Conservation (phyloP, 2,113 vertebrate species). For the Myanophis thanlyinensis region DNA sequence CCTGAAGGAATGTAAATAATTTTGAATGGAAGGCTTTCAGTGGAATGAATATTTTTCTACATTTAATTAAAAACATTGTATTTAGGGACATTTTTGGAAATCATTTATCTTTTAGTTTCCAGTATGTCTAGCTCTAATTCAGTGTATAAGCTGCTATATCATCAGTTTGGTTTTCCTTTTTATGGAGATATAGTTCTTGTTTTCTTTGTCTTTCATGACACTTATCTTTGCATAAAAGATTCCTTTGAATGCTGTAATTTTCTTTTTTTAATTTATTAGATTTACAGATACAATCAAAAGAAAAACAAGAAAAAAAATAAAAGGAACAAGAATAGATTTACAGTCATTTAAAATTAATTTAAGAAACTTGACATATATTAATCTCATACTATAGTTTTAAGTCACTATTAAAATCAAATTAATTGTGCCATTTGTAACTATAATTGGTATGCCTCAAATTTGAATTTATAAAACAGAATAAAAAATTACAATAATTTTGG, state of each 20-base stretch:
- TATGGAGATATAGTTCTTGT: neutral
- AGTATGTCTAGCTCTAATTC: neutral
- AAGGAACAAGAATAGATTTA: neutral
- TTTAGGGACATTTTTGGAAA: neutral
- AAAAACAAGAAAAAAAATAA: neutral
- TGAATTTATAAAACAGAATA: neutral
- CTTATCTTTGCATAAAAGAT: neutral
- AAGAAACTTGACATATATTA: neutral
- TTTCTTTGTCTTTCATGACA: neutral
- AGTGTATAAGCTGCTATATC: neutral
- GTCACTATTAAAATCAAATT: neutral
- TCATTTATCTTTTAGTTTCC: neutral
- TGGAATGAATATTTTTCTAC: neutral
- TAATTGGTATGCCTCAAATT: neutral
- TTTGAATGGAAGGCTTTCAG: neutral
- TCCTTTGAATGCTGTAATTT: neutral
- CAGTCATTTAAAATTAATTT: neutral
- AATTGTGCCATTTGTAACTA: neutral
- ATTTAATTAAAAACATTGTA: neutral
- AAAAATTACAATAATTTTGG: neutral
- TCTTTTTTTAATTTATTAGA: neutral
- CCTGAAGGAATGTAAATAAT: neutral
- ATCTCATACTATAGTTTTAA: neutral
- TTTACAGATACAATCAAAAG: neutral
- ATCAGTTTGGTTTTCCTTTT: neutral